Conservation (phyloP, 2,888 invertebrate genomes). For the Dysmachus trigonus region DNA sequence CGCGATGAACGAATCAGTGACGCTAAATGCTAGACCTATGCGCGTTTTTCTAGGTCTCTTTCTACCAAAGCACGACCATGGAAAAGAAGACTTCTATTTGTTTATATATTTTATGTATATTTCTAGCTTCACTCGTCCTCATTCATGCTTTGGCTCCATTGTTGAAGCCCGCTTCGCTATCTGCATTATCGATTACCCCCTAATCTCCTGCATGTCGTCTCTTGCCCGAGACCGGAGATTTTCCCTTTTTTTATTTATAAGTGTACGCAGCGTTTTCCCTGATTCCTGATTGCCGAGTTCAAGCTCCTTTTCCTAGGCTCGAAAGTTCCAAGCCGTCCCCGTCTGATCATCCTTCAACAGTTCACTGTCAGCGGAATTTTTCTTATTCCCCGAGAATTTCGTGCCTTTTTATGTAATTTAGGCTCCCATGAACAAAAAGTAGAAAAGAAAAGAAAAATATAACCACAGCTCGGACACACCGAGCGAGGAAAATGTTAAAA, state of each 20-base stretch:
- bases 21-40: neutral
- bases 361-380: neutral
- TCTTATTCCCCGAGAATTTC: slow-evolving; percentile 11
- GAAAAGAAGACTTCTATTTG: neutral
- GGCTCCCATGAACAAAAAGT: neutral
- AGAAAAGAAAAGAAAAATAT: neutral
- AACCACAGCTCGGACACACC: neutral
- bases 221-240: neutral
- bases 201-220: neutral
- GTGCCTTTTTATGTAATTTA: slow-evolving; percentile 25
- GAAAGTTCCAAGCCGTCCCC: neutral
- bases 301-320: neutral
- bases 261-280: neutral
- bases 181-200: slow-evolving; percentile 19
- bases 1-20: neutral
- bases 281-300: neutral
- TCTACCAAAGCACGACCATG: neutral
- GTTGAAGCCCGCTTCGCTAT: neutral
- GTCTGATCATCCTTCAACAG: neutral
- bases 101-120: slow-evolving; percentile 8
- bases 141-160: neutral
- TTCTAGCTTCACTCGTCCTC: neutral
- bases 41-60: neutral
- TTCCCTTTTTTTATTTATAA: neutral
- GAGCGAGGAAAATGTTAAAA: neutral